phyloP scores from a whole-genome alignment of 2,888 invertebrate genomes.

The Coleophora deauratella region DNA sequence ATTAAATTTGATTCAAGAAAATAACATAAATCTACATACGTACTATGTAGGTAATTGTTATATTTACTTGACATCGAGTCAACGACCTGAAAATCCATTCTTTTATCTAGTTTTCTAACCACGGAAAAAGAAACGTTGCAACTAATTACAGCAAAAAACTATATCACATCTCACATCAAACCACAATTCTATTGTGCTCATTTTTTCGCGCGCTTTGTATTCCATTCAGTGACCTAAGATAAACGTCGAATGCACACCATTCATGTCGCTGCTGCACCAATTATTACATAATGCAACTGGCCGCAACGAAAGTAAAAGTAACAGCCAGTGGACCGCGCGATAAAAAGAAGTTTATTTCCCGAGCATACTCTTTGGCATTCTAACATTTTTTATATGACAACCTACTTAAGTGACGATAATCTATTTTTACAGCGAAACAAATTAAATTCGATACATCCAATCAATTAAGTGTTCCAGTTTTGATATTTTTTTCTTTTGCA shows the following conservation, averaged over 20 bases:
- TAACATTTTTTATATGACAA: slow-evolving; percentile 6
- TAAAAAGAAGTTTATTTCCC: slow-evolving; percentile 26
- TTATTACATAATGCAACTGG: slow-evolving; percentile 48
- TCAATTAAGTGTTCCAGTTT: not conserved
- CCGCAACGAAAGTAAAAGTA: slow-evolving; percentile 58
- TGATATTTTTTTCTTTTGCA: slow-evolving; percentile 23
- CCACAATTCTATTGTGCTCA: slow-evolving; percentile 23
- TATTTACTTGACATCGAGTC: no score
- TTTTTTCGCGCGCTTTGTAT: slow-evolving; percentile 15
- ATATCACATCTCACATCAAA: slow-evolving; percentile 8
- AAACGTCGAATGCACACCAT: slow-evolving; percentile 36
- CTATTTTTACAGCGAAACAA: not conserved
- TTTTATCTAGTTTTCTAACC: not conserved
- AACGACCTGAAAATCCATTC: no score
- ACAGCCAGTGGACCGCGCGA: slow-evolving; percentile 41
- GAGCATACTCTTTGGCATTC: slow-evolving; percentile 23
- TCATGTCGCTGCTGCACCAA: slow-evolving; percentile 38
- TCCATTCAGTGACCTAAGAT: no score
- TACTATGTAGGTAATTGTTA: no score
- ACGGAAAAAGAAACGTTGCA: slow-evolving; percentile 9
- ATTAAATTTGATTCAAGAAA: no score
- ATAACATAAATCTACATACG: no score
- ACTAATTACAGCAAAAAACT: slow-evolving; percentile 8
- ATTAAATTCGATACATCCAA: not conserved
- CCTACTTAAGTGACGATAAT: no score